phyloP scores from a whole-genome alignment of 2,113 vertebrate genomes.

The Solenodon paradoxus region DNA sequence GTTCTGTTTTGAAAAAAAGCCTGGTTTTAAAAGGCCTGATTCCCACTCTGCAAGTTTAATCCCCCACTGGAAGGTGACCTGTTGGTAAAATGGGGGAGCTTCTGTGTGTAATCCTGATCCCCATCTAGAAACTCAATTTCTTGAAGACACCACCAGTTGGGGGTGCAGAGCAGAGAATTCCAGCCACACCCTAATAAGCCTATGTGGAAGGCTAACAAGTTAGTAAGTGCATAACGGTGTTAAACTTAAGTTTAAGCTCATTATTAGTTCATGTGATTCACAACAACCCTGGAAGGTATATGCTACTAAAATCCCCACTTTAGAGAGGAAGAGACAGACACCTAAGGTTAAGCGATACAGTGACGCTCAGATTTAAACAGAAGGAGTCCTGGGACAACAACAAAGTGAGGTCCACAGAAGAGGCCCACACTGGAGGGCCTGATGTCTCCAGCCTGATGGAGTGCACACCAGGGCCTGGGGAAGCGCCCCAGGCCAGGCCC shows the following conservation, averaged over 20 bases:
- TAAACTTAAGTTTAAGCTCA: neutral
- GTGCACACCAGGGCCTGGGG: neutral
- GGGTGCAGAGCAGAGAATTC: neutral
- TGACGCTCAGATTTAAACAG: neutral
- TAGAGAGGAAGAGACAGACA: neutral
- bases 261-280: neutral
- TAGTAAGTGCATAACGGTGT: neutral
- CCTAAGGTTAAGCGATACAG: neutral
- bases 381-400: neutral
- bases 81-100: neutral
- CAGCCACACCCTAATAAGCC: no score
- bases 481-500: neutral
- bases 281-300: neutral
- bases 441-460: neutral
- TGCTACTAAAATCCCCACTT: neutral
- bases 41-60: neutral
- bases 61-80: neutral
- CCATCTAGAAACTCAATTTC: neutral
- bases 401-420: neutral
- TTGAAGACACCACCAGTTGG: neutral
- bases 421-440: neutral
- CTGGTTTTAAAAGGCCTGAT: neutral
- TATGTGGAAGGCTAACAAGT: neutral
- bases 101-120: neutral
- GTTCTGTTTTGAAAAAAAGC: neutral